phyloP scores from a whole-genome alignment of 2,888 invertebrate genomes.

The Caenorhabditis plicata region DNA sequence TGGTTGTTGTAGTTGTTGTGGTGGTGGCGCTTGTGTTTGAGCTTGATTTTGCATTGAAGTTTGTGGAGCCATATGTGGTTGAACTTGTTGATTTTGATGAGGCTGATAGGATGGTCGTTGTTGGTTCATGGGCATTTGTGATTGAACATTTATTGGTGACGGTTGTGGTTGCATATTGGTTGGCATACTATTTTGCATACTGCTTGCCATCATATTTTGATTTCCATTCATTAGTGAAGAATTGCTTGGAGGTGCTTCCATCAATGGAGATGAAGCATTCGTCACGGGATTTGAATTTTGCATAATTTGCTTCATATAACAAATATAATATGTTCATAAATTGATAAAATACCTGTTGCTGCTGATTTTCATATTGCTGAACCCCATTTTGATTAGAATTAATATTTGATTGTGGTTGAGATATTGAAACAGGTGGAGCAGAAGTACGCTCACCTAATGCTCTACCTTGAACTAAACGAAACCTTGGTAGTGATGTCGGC shows the following conservation, averaged over 20 bases:
- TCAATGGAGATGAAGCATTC: not conserved
- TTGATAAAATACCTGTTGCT: too few relatives aligned
- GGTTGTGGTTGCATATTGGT: not conserved
- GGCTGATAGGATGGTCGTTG: not conserved
- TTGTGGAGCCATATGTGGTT: constrained; percentile 5
- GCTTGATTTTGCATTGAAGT: not conserved
- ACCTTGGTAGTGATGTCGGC: too few relatives aligned
- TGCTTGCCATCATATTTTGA: not conserved
- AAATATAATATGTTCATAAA: too few relatives aligned
- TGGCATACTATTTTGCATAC: not conserved
- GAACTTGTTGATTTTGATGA: not conserved
- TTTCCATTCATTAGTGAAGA: too few relatives aligned
- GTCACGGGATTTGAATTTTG: too few relatives aligned
- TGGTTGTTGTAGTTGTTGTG: constrained; percentile 2
- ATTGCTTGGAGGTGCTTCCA: not conserved
- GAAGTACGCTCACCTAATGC: constrained; percentile 36
- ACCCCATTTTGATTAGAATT: not conserved
- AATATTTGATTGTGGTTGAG: not conserved
- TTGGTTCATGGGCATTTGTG: too few relatives aligned
- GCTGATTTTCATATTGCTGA: not conserved
- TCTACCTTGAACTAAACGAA: constrained; percentile 38
- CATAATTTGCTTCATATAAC: too few relatives aligned
- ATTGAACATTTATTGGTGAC: too few relatives aligned
- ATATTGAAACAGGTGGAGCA: not conserved
- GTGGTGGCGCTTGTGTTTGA: not conserved